Evolutionary conservation across 2,888 invertebrate species (phyloP).

Genomic region (Morpho achilles): DNA sequence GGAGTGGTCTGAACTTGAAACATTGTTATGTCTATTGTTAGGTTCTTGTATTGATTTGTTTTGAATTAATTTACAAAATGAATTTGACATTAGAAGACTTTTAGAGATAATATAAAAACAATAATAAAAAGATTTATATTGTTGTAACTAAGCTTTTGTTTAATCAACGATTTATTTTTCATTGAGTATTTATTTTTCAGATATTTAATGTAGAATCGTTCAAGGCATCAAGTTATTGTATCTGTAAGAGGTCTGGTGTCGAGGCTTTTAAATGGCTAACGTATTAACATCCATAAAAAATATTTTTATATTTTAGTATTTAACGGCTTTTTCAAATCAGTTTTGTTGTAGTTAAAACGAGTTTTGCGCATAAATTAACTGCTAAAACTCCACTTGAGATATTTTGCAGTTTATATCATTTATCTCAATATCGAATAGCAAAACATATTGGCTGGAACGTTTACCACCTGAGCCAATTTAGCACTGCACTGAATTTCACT

Average conservation of each 20-base stretch:
- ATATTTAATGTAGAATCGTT: too few relatives aligned
- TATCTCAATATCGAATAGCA: constrained; percentile 31
- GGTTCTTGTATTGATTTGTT: constrained; percentile 13
- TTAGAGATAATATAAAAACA: too few relatives aligned
- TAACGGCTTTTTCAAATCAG: too few relatives aligned
- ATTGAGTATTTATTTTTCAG: too few relatives aligned
- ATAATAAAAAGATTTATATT: neutral
- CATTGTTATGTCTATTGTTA: constrained; percentile 36
- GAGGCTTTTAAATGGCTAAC: too few relatives aligned
- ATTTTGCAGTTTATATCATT: constrained; percentile 27
- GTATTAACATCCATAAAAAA: too few relatives aligned
- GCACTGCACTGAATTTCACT: constrained; percentile 29
- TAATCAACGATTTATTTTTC: too few relatives aligned
- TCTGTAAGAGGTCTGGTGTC: too few relatives aligned
- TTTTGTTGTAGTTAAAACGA: neutral
- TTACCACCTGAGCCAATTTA: constrained; percentile 34
- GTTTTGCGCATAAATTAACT: constrained; percentile 3
- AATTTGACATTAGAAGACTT: neutral
- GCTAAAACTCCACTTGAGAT: constrained; percentile 10
- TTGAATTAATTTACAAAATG: constrained; percentile 4
- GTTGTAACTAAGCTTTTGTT: neutral
- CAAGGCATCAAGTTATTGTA: too few relatives aligned
- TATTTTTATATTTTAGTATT: too few relatives aligned
- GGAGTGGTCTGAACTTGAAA: constrained; percentile 44
- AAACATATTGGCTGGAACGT: constrained; percentile 33